These are phyloP conservation scores for Galeruca laticollis DNA, from an alignment of 2,888 invertebrate species.

Conservation along the genomic window DNA sequence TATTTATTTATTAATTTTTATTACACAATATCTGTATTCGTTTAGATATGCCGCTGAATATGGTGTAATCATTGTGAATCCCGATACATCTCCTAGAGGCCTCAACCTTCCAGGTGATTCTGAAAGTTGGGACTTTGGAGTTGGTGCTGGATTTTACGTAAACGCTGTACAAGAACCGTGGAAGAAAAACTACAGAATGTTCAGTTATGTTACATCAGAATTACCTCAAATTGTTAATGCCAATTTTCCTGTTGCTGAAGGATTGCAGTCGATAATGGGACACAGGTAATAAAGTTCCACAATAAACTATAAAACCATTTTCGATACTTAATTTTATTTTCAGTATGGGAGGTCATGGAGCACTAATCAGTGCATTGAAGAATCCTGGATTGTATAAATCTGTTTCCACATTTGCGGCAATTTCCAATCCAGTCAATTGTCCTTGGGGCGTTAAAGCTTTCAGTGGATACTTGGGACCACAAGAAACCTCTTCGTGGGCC, in stretches of 20 bases:
- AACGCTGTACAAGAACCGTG: slow-evolving; percentile 93
- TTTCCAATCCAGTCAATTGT: slow-evolving; percentile 86
- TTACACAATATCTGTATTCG: background rate
- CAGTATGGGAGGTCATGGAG: slow-evolving; percentile 99
- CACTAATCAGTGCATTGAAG: slow-evolving; percentile 88
- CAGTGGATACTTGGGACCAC: slow-evolving; percentile 80
- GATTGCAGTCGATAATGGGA: slow-evolving; percentile 82
- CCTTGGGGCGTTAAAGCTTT: slow-evolving; percentile 93
- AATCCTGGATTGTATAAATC: slow-evolving; percentile 90
- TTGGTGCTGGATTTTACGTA: slow-evolving; percentile 95
- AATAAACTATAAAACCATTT: background rate
- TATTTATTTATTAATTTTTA: background rate
- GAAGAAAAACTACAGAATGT: slow-evolving; percentile 95
- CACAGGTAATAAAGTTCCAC: slow-evolving; percentile 76
- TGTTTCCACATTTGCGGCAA: slow-evolving; percentile 96
- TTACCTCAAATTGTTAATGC: slow-evolving; percentile 79
- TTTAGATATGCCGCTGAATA: slow-evolving; percentile 83
- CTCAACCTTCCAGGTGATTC: slow-evolving; percentile 91
- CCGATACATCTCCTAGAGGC: slow-evolving; percentile 96
- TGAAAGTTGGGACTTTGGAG: slow-evolving; percentile 94
- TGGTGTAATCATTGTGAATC: slow-evolving; percentile 89
- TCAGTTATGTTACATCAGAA: slow-evolving; percentile 91
- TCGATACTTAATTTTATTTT: slow-evolving; percentile 54
- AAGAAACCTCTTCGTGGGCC: slow-evolving; percentile 76
- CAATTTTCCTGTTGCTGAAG: slow-evolving; percentile 77